A percentile compares a stretch with the other conserved stretches of the same genome.
Evolutionary conservation across 2,888 invertebrate genomes (phyloP).

Genomic region (Malthinus flaveolus): DNA sequence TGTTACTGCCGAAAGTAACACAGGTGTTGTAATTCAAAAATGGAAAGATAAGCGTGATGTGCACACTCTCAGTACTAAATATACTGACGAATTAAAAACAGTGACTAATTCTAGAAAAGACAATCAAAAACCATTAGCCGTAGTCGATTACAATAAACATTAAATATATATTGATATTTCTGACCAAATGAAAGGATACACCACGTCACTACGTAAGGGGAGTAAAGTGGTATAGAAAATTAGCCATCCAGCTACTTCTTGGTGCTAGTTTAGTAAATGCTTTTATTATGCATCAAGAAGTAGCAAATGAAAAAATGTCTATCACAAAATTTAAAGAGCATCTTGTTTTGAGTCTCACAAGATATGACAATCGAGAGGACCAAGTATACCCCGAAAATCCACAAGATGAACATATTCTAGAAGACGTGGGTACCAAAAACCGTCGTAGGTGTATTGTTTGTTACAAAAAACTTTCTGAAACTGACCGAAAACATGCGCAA

Average conservation of each 20-base stretch:
- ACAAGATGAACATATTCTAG: neutral
- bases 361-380: too few species aligned
- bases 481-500: neutral
- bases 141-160: conserved; percentile 38
- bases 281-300: conserved; percentile 26
- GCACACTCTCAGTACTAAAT: conserved; percentile 39
- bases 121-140: conserved; percentile 30
- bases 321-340: conserved; percentile 9
- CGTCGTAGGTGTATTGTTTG: neutral
- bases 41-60: conserved; percentile 44
- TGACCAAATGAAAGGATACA: conserved; percentile 38
- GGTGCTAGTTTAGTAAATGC: conserved; percentile 34
- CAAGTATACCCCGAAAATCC: neutral
- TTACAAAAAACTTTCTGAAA: neutral
- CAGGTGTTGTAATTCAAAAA: conserved; percentile 36
- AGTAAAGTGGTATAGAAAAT: conserved; percentile 37
- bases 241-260: conserved; percentile 34
- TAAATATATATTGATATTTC: conserved; percentile 40
- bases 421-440: neutral
- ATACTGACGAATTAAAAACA: conserved; percentile 32
- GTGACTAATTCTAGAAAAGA: conserved; percentile 31
- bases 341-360: neutral
- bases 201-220: conserved; percentile 35
- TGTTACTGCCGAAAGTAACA: conserved; percentile 23
- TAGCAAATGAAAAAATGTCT: conserved; percentile 26